These are phyloP conservation scores for Oxyteleia sp. DNA, from an alignment of 2,888 invertebrate genomes.

Conservation along the genomic window DNA sequence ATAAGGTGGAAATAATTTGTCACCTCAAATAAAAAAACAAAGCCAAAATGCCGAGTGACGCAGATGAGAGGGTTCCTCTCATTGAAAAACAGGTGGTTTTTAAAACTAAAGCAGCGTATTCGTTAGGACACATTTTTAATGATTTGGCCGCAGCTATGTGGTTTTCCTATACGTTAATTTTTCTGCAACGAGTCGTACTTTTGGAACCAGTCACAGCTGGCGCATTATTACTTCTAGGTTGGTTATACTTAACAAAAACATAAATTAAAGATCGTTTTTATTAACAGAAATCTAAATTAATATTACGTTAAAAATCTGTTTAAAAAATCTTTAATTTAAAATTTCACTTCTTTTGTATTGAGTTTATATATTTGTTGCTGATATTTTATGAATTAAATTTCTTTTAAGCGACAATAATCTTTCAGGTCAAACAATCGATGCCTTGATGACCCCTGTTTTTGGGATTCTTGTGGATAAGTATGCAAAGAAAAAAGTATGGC, in stretches of 20 bases:
- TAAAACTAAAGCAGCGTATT: conserved; percentile 83
- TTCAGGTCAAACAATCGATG: conserved; percentile 85
- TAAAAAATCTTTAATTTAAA: too few relatives aligned
- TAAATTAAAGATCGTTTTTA: too few relatives aligned
- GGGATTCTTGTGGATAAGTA: conserved; percentile 94
- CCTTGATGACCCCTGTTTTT: conserved; percentile 91
- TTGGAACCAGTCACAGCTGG: conserved; percentile 85
- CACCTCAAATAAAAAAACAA: too few relatives aligned
- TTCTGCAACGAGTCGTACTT: conserved; percentile 85
- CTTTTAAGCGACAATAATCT: background rate
- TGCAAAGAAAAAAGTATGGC: conserved; percentile 94
- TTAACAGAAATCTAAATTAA: too few relatives aligned
- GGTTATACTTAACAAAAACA: background rate
- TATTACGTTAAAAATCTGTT: too few relatives aligned
- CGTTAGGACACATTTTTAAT: conserved; percentile 88
- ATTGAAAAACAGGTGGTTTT: conserved; percentile 78
- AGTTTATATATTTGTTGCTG: too few relatives aligned
- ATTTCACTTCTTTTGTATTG: too few relatives aligned
- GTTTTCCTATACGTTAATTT: conserved; percentile 88
- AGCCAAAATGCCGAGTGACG: background rate
- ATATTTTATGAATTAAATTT: conserved; percentile 10
- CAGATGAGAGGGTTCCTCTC: conserved; percentile 78
- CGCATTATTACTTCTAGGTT: conserved; percentile 83
- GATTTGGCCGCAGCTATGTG: conserved; percentile 88
- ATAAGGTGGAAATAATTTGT: too few relatives aligned